A percentile compares a stretch with the other conserved stretches of the same genome.
These are phyloP conservation scores for Hydropotes inermis DNA, from an alignment of 2,113 vertebrate species.

Conservation along the genomic window DNA sequence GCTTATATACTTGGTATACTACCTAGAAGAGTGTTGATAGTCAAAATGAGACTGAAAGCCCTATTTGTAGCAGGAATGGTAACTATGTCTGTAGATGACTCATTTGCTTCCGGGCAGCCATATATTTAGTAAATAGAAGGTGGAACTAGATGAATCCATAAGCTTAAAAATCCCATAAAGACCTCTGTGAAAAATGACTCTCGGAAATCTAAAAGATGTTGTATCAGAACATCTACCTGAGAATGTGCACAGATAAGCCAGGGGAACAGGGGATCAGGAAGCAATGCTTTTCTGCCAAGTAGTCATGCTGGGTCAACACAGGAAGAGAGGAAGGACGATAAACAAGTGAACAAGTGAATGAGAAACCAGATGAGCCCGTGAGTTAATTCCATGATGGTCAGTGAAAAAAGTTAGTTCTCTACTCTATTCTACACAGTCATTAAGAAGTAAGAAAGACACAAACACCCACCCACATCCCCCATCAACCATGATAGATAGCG, in stretches of 20 bases:
- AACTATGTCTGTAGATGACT: neutral
- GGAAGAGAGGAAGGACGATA: neutral
- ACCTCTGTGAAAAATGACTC: neutral
- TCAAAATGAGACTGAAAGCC: neutral
- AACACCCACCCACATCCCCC: neutral
- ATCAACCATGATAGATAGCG: accelerated
- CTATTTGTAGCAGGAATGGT: neutral
- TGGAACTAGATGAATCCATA: neutral
- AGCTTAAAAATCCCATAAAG: neutral
- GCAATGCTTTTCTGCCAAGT: neutral
- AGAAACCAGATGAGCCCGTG: neutral
- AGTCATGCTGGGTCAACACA: neutral
- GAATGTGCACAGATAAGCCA: neutral
- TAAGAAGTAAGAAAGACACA: neutral
- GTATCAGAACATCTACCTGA: neutral
- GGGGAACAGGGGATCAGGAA: neutral
- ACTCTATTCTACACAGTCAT: neutral
- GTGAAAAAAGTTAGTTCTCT: neutral
- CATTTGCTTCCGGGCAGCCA: neutral
- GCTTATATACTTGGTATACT: neutral
- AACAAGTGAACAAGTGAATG: neutral
- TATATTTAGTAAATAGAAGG: conserved; percentile 4
- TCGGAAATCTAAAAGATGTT: neutral
- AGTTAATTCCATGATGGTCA: neutral
- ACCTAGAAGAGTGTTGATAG: neutral